These are phyloP conservation scores for Hipposideros larvatus DNA, from an alignment of 2,797 vertebrate genomes.

Conservation along the genomic window DNA sequence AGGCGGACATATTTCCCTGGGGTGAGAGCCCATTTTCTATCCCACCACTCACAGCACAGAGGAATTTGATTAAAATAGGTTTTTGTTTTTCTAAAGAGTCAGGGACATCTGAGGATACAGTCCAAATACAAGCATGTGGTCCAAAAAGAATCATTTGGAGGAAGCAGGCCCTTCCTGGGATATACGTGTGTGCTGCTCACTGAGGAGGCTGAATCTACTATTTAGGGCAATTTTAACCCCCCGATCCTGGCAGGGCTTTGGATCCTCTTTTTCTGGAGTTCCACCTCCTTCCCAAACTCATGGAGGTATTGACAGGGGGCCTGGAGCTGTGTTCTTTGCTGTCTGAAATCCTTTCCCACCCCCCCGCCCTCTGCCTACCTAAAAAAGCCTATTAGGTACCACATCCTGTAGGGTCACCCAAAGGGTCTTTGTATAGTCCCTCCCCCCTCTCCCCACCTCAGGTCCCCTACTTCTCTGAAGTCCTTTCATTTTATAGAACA, in stretches of 20 bases:
- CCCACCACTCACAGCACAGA: constrained; percentile 21
- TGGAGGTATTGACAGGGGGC: neutral
- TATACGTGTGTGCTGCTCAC: neutral
- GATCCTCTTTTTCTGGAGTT: neutral
- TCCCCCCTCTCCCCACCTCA: too few relatives aligned
- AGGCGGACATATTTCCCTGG: rapidly evolving
- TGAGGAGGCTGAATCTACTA: rapidly evolving
- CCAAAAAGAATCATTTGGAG: neutral
- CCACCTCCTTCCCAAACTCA: neutral
- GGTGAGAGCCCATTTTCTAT: neutral
- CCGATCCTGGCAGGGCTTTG: neutral
- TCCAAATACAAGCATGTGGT: neutral
- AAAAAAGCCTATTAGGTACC: neutral
- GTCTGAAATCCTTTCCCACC: neutral
- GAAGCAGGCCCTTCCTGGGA: neutral
- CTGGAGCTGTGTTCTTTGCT: neutral
- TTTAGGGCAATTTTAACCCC: neutral
- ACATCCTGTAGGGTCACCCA: neutral
- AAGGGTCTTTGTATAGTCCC: neutral
- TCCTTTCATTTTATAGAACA: neutral
- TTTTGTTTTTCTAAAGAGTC: neutral
- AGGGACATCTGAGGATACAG: neutral
- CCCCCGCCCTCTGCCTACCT: neutral
- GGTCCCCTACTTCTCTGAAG: neutral
- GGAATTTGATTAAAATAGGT: neutral